A percentile compares a stretch with the other conserved stretches of the same genome.
phyloP scores from a whole-genome alignment of 1,140 invertebrate species.

The Coelopa frigida region DNA sequence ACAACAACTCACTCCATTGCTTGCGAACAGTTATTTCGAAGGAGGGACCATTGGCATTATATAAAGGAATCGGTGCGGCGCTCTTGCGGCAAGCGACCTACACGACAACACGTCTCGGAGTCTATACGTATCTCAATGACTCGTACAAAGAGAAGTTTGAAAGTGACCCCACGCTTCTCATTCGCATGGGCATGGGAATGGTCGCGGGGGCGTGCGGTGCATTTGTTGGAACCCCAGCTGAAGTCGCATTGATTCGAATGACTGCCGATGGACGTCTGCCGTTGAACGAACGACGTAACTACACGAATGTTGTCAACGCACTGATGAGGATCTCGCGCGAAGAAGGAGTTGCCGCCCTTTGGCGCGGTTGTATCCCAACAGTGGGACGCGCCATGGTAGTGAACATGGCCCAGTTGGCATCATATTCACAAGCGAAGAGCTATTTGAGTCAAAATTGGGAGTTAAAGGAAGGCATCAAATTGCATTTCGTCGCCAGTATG shows the following conservation, averaged over 20 bases:
- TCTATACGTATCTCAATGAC: conserved; percentile 91
- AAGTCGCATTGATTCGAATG: conserved; percentile 90
- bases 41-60: conserved; percentile 83
- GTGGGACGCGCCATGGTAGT: conserved; percentile 88
- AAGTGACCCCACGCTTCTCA: conserved; percentile 19
- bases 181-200: conserved; percentile 62
- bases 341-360: conserved; percentile 83
- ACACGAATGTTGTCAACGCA: conserved; percentile 90
- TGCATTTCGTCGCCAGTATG: conserved; percentile 95
- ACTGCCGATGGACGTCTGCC: conserved; percentile 92
- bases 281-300: conserved; percentile 78
- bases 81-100: conserved; percentile 94
- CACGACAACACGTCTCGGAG: conserved; percentile 91
- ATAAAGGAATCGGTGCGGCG: conserved; percentile 80
- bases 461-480: conserved; percentile 78
- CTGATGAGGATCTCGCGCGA: conserved; percentile 78
- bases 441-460: conserved; percentile 46
- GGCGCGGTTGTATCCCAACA: conserved; percentile 77
- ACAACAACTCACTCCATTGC: conserved; percentile 66
- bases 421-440: conserved; percentile 78
- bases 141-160: conserved; percentile 49
- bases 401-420: conserved; percentile 94
- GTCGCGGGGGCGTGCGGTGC: conserved; percentile 80
- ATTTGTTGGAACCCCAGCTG: conserved; percentile 90
- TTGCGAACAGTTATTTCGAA: conserved; percentile 67